Evolutionary conservation across 2,113 vertebrate genomes (phyloP), one percentile per base, ranked within the genome.

Genomic region (Toxostoma redivivum): DNA sequence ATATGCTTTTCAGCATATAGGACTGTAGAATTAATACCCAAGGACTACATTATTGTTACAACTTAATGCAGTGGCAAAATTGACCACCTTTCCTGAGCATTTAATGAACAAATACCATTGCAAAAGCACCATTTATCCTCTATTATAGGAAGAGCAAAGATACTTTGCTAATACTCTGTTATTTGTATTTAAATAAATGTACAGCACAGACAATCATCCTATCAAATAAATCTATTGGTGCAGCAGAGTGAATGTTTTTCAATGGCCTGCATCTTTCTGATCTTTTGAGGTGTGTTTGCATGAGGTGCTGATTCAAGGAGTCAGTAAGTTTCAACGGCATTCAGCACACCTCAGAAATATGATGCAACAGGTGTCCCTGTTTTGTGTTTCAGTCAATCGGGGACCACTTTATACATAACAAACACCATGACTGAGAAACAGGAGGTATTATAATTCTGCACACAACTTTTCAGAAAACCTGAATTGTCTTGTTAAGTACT

Each of bases 91-190:
- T 83, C 71, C 86, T 66, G 89, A 83, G 86, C 65, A 84, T 81
- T 96, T 97, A 95, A 76, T 7, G 22, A 95, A 91, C 7, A 97
- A 95, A 97, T 67, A 97, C 44, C 88, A 81, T 51, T 90, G 54
- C 60, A 92, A 94, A 97, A 90, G 86, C 82, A 86, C 57, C 78
- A 60, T 87, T 96, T 94, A 93, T 87, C 81, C 66, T 87, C 81
- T 88, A 24, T 94, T 91, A 89, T 38, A 86, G 50, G 72, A 94
- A 94, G 51, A 96, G 56, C 83, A 96, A 94, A 93, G 74, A 94
- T 79, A 69, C 47, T 31, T 42, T 42, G 86, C 86, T 88, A 94
- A 95, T 57, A 54, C 61, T 92, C 87, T 90, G 64, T 64, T 90
- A 93, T 94, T 93, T 94, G 60, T 88, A 23, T 44, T 88, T 91